These are phyloP conservation scores for Autographa pulchrina DNA, from an alignment of 2,888 invertebrate genomes.

Conservation along the genomic window DNA sequence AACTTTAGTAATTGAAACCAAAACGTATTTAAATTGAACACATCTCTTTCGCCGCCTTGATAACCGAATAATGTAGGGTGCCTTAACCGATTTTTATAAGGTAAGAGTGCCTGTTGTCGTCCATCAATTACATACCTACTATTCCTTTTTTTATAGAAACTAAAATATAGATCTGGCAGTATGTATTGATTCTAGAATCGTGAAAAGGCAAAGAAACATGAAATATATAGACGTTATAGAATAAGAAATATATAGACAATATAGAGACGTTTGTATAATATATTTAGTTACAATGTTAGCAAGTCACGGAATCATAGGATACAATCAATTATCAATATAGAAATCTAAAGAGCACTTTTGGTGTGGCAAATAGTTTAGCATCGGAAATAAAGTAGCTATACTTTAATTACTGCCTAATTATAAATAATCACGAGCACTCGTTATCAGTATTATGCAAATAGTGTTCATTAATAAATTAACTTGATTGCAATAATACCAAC, in stretches of 20 bases:
- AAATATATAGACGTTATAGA: too few species aligned
- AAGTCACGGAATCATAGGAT: neutral
- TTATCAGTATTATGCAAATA: slow-evolving; percentile 40
- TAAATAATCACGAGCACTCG: slow-evolving; percentile 22
- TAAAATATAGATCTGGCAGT: neutral
- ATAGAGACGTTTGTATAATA: neutral
- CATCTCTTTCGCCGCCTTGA: slow-evolving; percentile 21
- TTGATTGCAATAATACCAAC: slow-evolving; percentile 2
- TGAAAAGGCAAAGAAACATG: neutral
- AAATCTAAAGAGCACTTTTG: neutral
- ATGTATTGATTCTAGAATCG: neutral
- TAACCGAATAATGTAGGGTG: slow-evolving; percentile 8
- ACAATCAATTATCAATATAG: neutral
- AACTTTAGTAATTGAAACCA: neutral
- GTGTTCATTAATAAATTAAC: slow-evolving; percentile 30
- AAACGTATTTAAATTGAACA: slow-evolving; percentile 27
- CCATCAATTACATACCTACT: neutral
- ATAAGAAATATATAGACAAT: too few species aligned
- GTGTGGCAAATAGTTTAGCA: slow-evolving; percentile 11
- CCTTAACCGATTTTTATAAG: slow-evolving; percentile 6
- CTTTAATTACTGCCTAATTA: slow-evolving; percentile 34
- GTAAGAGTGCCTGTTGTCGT: slow-evolving; percentile 6
- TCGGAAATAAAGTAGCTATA: slow-evolving; percentile 25
- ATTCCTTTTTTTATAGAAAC: neutral
- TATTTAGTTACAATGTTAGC: neutral